Evolutionary conservation across 2,113 vertebrate genomes (phyloP), one percentile per base, ranked within the genome.

Genomic region (Scopus umbretta): DNA sequence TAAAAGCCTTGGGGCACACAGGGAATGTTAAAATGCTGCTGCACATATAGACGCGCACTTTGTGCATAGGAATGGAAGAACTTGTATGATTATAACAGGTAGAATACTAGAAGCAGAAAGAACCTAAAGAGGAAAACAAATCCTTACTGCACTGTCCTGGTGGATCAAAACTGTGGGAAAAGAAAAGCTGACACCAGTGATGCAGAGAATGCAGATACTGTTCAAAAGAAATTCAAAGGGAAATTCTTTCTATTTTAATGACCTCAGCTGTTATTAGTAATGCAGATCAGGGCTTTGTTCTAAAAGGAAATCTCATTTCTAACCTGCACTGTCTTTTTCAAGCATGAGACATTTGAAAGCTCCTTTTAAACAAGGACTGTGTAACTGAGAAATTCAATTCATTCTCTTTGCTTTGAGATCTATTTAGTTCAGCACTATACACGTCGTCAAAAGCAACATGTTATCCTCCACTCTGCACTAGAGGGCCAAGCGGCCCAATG

Each of bases 251-350:
- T 59, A 59, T 67, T 88, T 93, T 84, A 90, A 92, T 52, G 50
- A 58, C 52, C 38, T 40, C 65, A 58, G 43, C 47, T 71, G 45
- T 86, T 92, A 88, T 94, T 94, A 94, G 92, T 83, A 86, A 96
- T 95, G 75, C 88, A 96, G 61, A 93, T 90, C 47, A 96, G 90
- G 79, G 21, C 80, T 95, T 88, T 90, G 86, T 91, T 94, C 87
- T 80, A 67, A 83, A 88, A 86, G 53, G 56, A 86, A 88, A 88
- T 67, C 80, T 93, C 56, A 43, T 63, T 71, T 73, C 63, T 92
- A 95, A 92, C 79, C 85, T 92, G 42, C 27, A 36, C 58, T 62
- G 18, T 50, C 58, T 80, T 82, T 80, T 90, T 78, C 50, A 86
- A 86, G 68, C 16, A 38, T 4, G 56, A 93, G 42, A 83, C 42